phyloP scores from a whole-genome alignment of 2,797 vertebrate genomes.

The Mycteria americana region DNA sequence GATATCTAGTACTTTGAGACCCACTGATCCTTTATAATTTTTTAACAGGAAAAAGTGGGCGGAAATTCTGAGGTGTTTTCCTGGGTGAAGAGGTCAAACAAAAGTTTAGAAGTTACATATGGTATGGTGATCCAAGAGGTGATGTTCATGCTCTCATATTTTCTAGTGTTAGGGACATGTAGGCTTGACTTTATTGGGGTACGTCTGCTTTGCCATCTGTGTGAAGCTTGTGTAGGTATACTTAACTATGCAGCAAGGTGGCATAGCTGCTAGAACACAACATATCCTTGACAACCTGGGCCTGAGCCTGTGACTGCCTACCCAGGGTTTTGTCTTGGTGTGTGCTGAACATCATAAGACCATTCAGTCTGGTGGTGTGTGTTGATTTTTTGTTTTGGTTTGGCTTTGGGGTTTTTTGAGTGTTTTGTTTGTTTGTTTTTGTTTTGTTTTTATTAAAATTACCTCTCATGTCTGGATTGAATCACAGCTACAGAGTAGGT shows the following conservation, averaged over 20 bases:
- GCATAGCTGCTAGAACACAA: neutral
- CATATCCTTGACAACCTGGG: neutral
- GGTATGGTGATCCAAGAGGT: neutral
- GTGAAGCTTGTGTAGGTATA: too few relatives aligned
- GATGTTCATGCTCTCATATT: neutral
- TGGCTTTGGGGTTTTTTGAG: neutral
- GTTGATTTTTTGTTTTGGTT: neutral
- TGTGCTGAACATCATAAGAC: neutral
- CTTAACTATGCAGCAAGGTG: neutral
- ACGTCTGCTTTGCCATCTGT: neutral
- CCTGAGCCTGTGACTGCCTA: neutral
- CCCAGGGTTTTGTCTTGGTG: neutral
- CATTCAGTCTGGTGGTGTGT: neutral
- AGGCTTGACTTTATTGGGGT: neutral
- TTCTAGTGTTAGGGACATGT: neutral
- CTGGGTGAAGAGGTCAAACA: neutral
- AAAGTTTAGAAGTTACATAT: neutral
- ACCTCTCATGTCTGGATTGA: neutral
- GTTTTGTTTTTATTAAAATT: neutral
- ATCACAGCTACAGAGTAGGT: neutral
- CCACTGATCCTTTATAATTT: neutral
- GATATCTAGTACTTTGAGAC: neutral
- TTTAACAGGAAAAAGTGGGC: neutral
- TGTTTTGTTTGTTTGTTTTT: too few relatives aligned
- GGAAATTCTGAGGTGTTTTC: neutral